phyloP scores from a whole-genome alignment of 2,888 invertebrate species.

The Hipparchia semele region DNA sequence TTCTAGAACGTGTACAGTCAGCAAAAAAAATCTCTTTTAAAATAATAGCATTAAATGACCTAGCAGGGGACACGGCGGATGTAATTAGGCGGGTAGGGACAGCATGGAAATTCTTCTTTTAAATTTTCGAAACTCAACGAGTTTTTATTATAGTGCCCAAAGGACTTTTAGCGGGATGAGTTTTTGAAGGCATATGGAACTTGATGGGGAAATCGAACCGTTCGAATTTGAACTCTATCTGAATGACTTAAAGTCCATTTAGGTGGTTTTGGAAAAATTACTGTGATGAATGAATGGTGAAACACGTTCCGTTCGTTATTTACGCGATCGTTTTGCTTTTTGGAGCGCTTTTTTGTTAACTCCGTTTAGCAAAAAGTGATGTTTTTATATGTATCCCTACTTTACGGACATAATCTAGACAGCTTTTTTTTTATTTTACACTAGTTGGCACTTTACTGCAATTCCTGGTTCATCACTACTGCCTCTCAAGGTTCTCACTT shows the following conservation, averaged over 20 bases:
- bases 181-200: conserved; percentile 45
- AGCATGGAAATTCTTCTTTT: conserved; percentile 47
- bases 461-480: too few species aligned
- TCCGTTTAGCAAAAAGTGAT: too few species aligned
- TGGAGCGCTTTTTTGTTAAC: background rate
- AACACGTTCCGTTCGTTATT: conserved; percentile 40
- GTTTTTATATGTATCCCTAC: too few species aligned
- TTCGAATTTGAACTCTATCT: conserved; percentile 27
- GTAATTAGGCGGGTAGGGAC: conserved; percentile 53
- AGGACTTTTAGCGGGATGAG: conserved; percentile 48
- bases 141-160: conserved; percentile 51
- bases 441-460: too few species aligned
- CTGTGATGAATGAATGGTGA: conserved; percentile 33
- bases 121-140: conserved; percentile 45
- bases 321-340: conserved; percentile 35
- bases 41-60: conserved; percentile 50
- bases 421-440: too few species aligned
- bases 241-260: background rate
- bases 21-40: conserved; percentile 41
- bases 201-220: conserved; percentile 32
- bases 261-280: conserved; percentile 3
- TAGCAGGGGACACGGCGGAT: conserved; percentile 48
- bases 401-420: too few species aligned
- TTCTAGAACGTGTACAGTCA: conserved; percentile 40
- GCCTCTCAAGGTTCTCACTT: too few species aligned